Conservation (phyloP, 2,797 vertebrate genomes). For the Trematomus bernacchii region DNA sequence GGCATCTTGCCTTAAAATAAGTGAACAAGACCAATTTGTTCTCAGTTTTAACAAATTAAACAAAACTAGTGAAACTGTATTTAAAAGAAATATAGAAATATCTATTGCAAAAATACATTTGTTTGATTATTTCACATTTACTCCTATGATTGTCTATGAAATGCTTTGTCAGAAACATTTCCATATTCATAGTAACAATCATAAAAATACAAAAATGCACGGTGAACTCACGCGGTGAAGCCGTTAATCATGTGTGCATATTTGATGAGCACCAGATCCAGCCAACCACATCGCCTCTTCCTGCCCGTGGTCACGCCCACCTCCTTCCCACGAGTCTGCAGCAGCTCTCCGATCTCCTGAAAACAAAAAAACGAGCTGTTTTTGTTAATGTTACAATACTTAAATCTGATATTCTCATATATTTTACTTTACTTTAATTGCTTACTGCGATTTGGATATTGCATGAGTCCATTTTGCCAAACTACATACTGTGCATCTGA, state of each 20-base stretch:
- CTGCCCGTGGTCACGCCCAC: conserved; percentile 97
- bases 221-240: conserved; percentile 94
- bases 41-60: too few relatives aligned
- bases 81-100: too few relatives aligned
- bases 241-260: conserved; percentile 99
- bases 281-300: conserved; percentile 97
- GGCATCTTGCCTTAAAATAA: not conserved
- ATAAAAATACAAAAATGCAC: not conserved
- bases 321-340: conserved; percentile 94
- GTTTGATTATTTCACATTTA: too few relatives aligned
- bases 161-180: not conserved
- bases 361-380: not conserved
- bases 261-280: conserved; percentile 95
- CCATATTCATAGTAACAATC: not conserved
- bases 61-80: too few relatives aligned
- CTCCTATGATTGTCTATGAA: not conserved
- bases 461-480: too few relatives aligned
- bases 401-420: too few relatives aligned
- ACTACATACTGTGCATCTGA: too few relatives aligned
- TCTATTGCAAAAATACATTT: too few relatives aligned
- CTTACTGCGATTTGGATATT: too few relatives aligned
- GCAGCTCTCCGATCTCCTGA: conserved; percentile 92
- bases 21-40: not conserved
- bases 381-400: too few relatives aligned
- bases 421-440: too few relatives aligned